Conservation (phyloP, 2,888 invertebrate genomes). For the Villa cingulata region DNA sequence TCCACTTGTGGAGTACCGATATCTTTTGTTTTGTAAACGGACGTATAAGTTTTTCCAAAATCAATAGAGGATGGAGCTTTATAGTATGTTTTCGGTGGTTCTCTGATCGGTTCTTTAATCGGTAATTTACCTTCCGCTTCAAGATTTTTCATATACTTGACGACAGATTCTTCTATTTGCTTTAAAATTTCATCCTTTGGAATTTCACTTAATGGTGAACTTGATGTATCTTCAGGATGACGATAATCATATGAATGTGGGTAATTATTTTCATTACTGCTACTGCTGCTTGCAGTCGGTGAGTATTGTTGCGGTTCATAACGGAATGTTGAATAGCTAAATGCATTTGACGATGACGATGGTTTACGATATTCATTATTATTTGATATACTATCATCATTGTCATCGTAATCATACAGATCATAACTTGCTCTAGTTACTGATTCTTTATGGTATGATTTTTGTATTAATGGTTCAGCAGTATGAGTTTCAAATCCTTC, state of each 20-base stretch:
- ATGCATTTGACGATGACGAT: not conserved
- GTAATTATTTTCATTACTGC: not conserved
- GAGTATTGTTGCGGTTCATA: constrained; percentile 1
- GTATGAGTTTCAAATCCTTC: constrained; percentile 12
- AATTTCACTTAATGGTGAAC: constrained; percentile 28
- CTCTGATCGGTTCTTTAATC: not conserved
- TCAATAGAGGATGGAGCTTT: not conserved
- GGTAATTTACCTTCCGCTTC: constrained; percentile 28
- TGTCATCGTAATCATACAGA: constrained; percentile 9
- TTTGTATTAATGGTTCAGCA: constrained; percentile 7
- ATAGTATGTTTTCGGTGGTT: not conserved
- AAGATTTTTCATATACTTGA: constrained; percentile 34
- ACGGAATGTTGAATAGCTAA: not conserved
- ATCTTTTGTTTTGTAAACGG: not conserved
- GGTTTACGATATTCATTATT: not conserved
- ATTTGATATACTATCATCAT: not conserved
- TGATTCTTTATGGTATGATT: constrained; percentile 15
- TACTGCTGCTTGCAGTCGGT: not conserved
- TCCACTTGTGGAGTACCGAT: constrained; percentile 7
- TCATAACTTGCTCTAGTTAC: constrained; percentile 17
- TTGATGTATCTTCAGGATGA: constrained; percentile 10
- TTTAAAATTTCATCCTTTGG: constrained; percentile 33
- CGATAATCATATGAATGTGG: too few species aligned
- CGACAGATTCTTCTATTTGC: constrained; percentile 35
- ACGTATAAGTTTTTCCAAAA: not conserved